phyloP scores from a whole-genome alignment of 2,888 invertebrate species.

The Dione vanillae region DNA sequence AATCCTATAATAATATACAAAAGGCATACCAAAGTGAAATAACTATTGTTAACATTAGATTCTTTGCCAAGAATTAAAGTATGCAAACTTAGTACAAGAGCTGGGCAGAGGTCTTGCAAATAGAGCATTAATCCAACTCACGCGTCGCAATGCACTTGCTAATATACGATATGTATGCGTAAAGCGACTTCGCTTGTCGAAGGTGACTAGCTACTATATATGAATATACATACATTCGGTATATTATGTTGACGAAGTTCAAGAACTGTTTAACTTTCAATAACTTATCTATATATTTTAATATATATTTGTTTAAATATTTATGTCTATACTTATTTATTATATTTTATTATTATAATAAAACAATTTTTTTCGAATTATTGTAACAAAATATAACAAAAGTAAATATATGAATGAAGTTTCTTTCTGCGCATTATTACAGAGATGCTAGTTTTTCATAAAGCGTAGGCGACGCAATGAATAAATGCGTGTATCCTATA shows the following conservation, averaged over 20 bases:
- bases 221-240: background rate
- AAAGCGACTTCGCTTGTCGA: constrained; percentile 50
- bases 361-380: background rate
- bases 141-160: constrained; percentile 69
- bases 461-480: constrained; percentile 27
- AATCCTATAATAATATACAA: background rate
- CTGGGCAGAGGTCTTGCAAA: constrained; percentile 54
- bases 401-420: constrained; percentile 30
- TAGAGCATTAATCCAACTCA: constrained; percentile 64
- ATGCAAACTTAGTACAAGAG: constrained; percentile 28
- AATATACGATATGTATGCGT: constrained; percentile 71
- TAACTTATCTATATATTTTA: background rate
- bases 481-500: constrained; percentile 27
- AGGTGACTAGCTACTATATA: constrained; percentile 45
- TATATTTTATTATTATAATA: background rate
- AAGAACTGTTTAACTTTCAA: background rate
- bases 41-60: constrained; percentile 14
- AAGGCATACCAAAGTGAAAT: constrained; percentile 5
- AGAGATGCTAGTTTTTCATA: constrained; percentile 25
- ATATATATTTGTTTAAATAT: background rate
- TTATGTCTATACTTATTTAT: background rate
- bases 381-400: background rate
- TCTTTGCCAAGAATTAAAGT: constrained; percentile 50
- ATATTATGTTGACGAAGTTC: background rate
- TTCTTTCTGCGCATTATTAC: constrained; percentile 13